Evolutionary conservation across 2,797 vertebrate species (phyloP).

Genomic region (Aldrovandia affinis): DNA sequence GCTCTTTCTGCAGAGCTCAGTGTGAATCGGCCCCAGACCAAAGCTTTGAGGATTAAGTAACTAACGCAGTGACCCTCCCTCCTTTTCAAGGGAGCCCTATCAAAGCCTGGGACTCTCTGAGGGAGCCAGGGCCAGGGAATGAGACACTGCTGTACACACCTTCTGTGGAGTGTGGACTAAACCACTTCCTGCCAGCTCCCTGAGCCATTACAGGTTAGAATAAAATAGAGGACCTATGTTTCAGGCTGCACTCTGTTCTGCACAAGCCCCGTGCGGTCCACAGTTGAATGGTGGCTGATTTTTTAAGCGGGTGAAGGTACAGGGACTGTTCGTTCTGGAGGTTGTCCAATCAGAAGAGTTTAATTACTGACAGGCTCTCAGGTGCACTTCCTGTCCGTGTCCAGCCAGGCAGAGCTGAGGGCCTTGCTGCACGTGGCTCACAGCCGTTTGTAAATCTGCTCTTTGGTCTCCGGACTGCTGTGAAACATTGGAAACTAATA

Average conservation of each 20-base stretch:
- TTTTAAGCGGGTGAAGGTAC: constrained; percentile 31
- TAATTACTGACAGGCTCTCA: constrained; percentile 34
- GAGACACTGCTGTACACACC: neutral
- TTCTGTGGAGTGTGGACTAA: too few species aligned
- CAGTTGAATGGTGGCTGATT: constrained; percentile 34
- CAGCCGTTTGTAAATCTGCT: neutral
- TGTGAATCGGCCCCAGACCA: neutral
- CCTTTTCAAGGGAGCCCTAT: neutral
- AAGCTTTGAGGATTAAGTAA: neutral
- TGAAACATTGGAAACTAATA: constrained; percentile 1
- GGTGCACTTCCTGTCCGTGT: neutral
- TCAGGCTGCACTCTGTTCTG: neutral
- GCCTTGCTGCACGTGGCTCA: constrained; percentile 33
- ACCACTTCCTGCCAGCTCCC: too few species aligned
- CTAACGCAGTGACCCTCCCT: neutral
- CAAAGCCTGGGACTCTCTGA: neutral
- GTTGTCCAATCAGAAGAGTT: constrained; percentile 37
- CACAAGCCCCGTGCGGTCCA: constrained; percentile 26
- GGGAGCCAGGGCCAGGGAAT: neutral
- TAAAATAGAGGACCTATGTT: neutral
- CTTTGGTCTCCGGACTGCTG: neutral
- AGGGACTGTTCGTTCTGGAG: constrained; percentile 41
- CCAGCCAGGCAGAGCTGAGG: constrained; percentile 26
- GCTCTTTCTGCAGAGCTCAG: neutral
- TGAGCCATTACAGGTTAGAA: neutral